A percentile compares a stretch with the other conserved stretches of the same genome.
Evolutionary conservation across 2,113 vertebrate species (phyloP).

Genomic region (Microtus oregoni): DNA sequence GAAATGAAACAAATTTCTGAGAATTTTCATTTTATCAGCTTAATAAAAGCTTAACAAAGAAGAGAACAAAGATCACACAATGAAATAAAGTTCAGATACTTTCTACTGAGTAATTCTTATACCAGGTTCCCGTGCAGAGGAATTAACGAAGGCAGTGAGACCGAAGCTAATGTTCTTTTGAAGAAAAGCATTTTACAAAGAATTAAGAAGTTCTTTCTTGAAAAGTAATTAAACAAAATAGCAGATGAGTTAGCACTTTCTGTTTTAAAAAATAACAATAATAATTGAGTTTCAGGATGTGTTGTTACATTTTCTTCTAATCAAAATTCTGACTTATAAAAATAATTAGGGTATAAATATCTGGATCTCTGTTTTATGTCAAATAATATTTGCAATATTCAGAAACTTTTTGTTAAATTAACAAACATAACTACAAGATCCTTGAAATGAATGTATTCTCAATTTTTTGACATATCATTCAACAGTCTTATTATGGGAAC

Average conservation of each 20-base stretch:
- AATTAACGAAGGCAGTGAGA: neutral
- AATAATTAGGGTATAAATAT: neutral
- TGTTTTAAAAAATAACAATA: neutral
- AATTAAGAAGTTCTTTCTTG: constrained; percentile 5
- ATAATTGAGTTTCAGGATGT: neutral
- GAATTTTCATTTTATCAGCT: constrained; percentile 25
- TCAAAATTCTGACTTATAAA: constrained; percentile 12
- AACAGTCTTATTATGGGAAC: neutral
- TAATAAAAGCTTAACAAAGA: neutral
- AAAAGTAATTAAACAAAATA: neutral
- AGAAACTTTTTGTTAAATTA: neutral
- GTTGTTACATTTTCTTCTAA: neutral
- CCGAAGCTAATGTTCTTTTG: neutral
- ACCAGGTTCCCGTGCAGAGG: neutral
- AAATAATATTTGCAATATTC: neutral
- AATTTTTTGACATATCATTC: neutral
- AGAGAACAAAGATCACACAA: neutral
- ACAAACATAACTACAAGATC: neutral
- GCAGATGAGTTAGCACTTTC: neutral
- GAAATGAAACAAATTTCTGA: neutral
- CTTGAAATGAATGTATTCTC: neutral
- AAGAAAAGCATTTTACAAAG: neutral
- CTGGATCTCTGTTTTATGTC: neutral
- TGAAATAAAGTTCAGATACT: neutral
- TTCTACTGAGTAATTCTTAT: neutral